Base-by-base conservation (phyloP, 1,140 invertebrate genomes). In the Steinernema feltiae region DNA sequence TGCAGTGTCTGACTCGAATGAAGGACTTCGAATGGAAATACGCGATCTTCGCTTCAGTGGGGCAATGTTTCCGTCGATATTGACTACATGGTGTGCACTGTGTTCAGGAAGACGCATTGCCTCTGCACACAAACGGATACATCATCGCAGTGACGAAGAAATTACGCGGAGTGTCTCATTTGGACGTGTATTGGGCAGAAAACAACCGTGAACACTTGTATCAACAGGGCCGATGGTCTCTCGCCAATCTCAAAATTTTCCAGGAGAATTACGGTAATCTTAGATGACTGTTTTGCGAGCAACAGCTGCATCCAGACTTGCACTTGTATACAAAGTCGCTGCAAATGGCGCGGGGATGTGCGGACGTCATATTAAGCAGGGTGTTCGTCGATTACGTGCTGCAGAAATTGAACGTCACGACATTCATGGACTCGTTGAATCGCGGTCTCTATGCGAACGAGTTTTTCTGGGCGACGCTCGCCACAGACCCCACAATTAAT, bases 121-220 rank as follows among this genome's bases (percentile, higher is more conserved):
- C 53, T 63, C 53, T 63, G 53, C 53, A 63, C 53, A 63, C 53
- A 7, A 63, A 63, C 24, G 53, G 53, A 7, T 63, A 63, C 53
- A 63, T 63, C 12, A 63, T 63, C 24, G 53, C 53, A 3, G 53
- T 63, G 53, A 63, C 53, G 24, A 63, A 63, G 53, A 63, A 63
- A 27, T 27, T 63, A 17, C 53, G 53, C 24, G 53, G 53, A 63
- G 53, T 27, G 53, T 63, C 53, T 63, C 53, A 63, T 63, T 21
- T 63, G 12, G 53, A 63, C 53, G 53, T 63, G 2, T 63, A 63
- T 27, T 63, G 53, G 53, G 53, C 53, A 12, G 53, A 63, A 27
- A 63, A 63, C 53, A 63, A 63, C 53, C 15, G 53, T 3, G 53
- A 63, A 27, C 24, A 63, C 24, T 27, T 63, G 15, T 63, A 63